Evolutionary conservation across 1,140 invertebrate genomes (phyloP), one percentile per base, ranked within the genome.

Genomic region (Cylas formicarius): DNA sequence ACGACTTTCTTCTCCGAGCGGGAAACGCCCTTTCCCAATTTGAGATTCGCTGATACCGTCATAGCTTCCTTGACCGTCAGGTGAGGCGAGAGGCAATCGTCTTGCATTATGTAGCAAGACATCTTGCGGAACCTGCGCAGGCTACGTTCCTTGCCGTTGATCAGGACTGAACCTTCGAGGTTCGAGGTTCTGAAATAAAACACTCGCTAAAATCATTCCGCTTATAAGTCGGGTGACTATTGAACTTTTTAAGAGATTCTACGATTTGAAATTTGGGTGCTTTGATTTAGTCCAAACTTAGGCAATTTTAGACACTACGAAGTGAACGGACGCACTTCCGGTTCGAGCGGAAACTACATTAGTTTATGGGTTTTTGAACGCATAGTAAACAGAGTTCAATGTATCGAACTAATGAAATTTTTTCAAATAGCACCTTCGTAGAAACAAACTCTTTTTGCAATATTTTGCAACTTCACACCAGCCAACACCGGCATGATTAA

Each of bases 51-150:
- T 3, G 91, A 89, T 11, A 91, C 82, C 59, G 77, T 81, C 85
- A 96, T 89, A 4, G 89, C 81, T 67, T 97, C 91, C 38, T 75
- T 74, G 4, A 95, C 89, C 0, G 86, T 89, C 6, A 97, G 71
- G 64, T 93, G 86, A 1, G 85, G 86, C 11, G 90, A 73, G 0
- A 96, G 72, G 51, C 89, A 84, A 66, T 96, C 92, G 58, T 95
- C 89, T 65, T 97, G 93, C 90, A 95, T 95, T 49, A 95, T 95
- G 67, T 96, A 96, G 60, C 88, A 92, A 0, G 90, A 91, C 66
- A 92, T 81, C 66, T 94, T 94, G 7, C 90, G 76, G 67, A 94
- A 95, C 43, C 81, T 73, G 13, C 90, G 70, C 23, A 91, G 68
- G 68, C 91, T 89, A 11, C 91, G 72, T 45, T 88, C 84, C 57